These are phyloP conservation scores for Aethina tumida DNA, from an alignment of 1,140 invertebrate species.

Conservation along the genomic window DNA sequence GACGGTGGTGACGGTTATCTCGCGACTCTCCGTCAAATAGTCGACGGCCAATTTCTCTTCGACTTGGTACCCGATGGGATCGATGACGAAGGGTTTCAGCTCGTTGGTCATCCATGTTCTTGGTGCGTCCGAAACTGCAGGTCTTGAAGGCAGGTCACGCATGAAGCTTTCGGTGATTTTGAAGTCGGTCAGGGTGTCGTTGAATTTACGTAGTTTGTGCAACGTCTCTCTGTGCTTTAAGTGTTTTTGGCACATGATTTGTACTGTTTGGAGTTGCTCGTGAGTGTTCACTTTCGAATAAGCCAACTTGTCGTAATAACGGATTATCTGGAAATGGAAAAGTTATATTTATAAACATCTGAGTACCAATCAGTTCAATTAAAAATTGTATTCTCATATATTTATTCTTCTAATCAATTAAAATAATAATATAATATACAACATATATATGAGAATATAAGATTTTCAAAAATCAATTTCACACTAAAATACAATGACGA, in stretches of 20 bases:
- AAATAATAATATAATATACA: no score
- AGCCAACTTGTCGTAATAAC: no score
- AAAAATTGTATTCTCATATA: no score
- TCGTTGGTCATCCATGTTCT: slow-evolving; percentile 34
- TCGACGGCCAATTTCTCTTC: slow-evolving; percentile 55
- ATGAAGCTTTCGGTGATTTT: slow-evolving; percentile 16
- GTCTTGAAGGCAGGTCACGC: slow-evolving; percentile 11
- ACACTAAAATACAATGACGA: no score
- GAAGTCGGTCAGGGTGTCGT: slow-evolving; percentile 11
- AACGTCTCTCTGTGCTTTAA: slow-evolving; percentile 12
- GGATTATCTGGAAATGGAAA: no score
- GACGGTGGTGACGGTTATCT: slow-evolving; percentile 55
- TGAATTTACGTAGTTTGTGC: slow-evolving; percentile 9
- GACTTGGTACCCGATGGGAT: slow-evolving; percentile 47
- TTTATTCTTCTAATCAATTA: no score
- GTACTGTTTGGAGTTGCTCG: slow-evolving; percentile 39
- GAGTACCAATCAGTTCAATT: no score
- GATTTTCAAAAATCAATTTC: no score
- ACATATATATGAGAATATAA: no score
- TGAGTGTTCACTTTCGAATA: no score
- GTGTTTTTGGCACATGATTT: slow-evolving; percentile 17
- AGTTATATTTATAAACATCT: no score
- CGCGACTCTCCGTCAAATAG: slow-evolving; percentile 60
- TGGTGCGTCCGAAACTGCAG: slow-evolving; percentile 5
- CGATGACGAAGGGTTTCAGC: slow-evolving; percentile 44